phyloP scores from a whole-genome alignment of 2,797 vertebrate species.

The Phataginus tetradactyla region DNA sequence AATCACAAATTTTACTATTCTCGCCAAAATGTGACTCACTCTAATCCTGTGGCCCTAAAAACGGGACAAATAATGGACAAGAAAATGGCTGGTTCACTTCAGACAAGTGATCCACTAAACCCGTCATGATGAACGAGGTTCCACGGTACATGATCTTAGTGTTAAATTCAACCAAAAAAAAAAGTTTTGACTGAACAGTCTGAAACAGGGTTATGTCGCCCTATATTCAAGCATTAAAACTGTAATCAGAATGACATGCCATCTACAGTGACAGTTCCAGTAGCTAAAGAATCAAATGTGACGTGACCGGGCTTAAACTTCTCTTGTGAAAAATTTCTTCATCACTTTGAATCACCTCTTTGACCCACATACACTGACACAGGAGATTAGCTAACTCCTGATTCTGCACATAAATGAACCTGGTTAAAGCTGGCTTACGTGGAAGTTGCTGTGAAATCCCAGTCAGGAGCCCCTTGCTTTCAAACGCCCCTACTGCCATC shows the following conservation, averaged over 20 bases:
- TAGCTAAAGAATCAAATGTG: background rate
- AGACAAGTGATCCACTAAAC: background rate
- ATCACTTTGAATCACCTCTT: slow-evolving; percentile 41
- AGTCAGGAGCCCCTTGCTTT: slow-evolving; percentile 62
- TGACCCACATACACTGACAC: slow-evolving; percentile 38
- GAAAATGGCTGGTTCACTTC: background rate
- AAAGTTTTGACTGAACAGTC: background rate
- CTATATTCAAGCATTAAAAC: background rate
- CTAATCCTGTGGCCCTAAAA: background rate
- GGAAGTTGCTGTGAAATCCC: slow-evolving; percentile 69
- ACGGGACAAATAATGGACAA: slow-evolving; percentile 7
- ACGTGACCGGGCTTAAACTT: background rate
- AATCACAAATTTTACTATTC: slow-evolving; percentile 13
- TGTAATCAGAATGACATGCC: background rate
- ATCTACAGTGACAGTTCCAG: background rate
- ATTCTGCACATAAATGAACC: slow-evolving; percentile 60
- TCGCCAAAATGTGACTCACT: background rate
- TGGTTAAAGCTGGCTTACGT: slow-evolving; percentile 65
- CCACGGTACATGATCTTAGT: background rate
- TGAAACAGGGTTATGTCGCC: background rate
- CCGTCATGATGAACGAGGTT: background rate
- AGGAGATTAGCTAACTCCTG: slow-evolving; percentile 58
- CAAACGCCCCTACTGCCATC: slow-evolving; percentile 45
- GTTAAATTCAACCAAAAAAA: slow-evolving; percentile 17
- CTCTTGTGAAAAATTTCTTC: slow-evolving; percentile 3